Percentiles rank a stretch among this genome's conserved stretches.
These are phyloP conservation scores for Proterorhinus semilunaris DNA, from an alignment of 2,113 vertebrate genomes.

Conservation along the genomic window DNA sequence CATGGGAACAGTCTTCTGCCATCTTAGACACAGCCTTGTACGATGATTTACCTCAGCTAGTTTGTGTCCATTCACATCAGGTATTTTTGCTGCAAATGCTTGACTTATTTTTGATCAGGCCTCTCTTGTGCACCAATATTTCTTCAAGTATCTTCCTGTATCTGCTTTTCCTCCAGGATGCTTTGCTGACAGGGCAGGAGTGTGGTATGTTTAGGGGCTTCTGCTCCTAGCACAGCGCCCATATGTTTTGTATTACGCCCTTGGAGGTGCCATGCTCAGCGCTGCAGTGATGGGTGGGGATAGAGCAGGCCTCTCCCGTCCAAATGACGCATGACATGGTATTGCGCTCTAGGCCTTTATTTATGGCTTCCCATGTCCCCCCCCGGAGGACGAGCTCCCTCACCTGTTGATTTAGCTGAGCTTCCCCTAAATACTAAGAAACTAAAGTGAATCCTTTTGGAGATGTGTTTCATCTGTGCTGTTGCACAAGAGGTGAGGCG, in stretches of 20 bases:
- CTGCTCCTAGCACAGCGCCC: slow-evolving; percentile 68
- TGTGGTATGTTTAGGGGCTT: slow-evolving; percentile 65
- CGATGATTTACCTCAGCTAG: too few species aligned
- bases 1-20: too few species aligned
- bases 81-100: not conserved
- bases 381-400: slow-evolving; percentile 56
- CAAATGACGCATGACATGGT: slow-evolving; percentile 78
- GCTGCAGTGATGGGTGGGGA: slow-evolving; percentile 62
- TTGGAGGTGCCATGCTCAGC: slow-evolving; percentile 76
- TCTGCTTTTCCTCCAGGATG: slow-evolving; percentile 63
- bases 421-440: slow-evolving; percentile 29
- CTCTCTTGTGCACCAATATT: slow-evolving; percentile 1
- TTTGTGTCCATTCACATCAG: too few species aligned
- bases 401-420: slow-evolving; percentile 47
- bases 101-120: not conserved
- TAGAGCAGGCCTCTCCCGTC: slow-evolving; percentile 69
- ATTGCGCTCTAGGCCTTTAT: slow-evolving; percentile 71
- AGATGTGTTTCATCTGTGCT: slow-evolving; percentile 3
- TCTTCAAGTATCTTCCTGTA: slow-evolving; percentile 40
- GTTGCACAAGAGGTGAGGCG: slow-evolving; percentile 44
- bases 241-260: slow-evolving; percentile 78
- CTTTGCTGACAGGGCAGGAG: slow-evolving; percentile 64
- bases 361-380: slow-evolving; percentile 81
- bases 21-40: too few species aligned
- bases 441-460: slow-evolving; percentile 25